Percentiles rank a stretch among this genome's conserved stretches.
Evolutionary conservation across 2,797 vertebrate genomes (phyloP).

Genomic region (Halcyon leucocephala): DNA sequence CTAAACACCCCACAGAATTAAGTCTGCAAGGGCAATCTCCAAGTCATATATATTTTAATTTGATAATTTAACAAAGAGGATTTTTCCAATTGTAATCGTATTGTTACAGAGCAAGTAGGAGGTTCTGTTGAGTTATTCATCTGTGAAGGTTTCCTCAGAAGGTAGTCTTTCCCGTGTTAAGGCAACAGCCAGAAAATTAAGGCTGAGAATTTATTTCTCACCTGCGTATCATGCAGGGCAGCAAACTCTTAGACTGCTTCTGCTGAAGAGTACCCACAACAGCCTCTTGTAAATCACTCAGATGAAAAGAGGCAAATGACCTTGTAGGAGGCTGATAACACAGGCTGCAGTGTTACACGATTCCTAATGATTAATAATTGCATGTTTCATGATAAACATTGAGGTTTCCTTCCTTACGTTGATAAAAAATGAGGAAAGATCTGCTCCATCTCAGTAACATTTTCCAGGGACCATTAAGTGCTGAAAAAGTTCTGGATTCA

Average conservation of each 20-base stretch:
- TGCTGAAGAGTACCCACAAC: not conserved
- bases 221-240: not conserved
- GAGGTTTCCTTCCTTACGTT: not conserved
- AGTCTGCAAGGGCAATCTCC: not conserved
- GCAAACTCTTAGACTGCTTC: not conserved
- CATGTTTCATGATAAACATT: not conserved
- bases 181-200: not conserved
- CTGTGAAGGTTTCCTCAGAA: not conserved
- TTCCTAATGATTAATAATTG: not conserved
- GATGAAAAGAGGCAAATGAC: not conserved
- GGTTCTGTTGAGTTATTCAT: not conserved
- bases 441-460: not conserved
- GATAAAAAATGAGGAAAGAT: not conserved
- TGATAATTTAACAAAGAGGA: not conserved
- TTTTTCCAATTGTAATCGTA: not conserved
- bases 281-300: not conserved
- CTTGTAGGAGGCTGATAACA: not conserved
- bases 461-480: not conserved
- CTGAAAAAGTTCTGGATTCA: not conserved
- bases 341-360: not conserved
- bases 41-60: not conserved
- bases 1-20: not conserved
- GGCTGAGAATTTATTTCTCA: not conserved
- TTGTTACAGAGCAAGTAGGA: not conserved
- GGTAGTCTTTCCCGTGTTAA: fast-evolving